Base-by-base conservation (phyloP, 1,140 invertebrate species). In the Aradophagus sp. region DNA sequence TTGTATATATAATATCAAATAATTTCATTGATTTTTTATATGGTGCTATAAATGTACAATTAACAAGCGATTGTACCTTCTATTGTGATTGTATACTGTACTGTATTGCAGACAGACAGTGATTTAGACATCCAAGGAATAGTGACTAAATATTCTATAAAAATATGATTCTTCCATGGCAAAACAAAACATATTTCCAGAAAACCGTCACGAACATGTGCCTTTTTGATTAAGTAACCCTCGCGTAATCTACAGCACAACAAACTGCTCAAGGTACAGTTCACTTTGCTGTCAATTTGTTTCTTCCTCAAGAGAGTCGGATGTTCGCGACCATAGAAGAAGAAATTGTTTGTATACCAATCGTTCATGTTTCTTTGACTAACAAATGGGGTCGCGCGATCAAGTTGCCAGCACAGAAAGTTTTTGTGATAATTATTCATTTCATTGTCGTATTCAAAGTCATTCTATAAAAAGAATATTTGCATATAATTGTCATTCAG, bases 391-490 rank as follows among this genome's bases (percentile, higher is more conserved):
- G 73, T 55, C 14, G 70, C 70, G 7, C 85, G 85, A 80, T 93
- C 90, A 73, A 94, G 91, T 79, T 89, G 90, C 93, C 93, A 95
- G 13, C 89, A 87, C 29, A 95, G 83, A 83, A 94, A 90, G 47
- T 90, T 88, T 81, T 89, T 84, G 65, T 95, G 93, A 82, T 92
- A 94, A 32, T 87, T 77, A 83, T 94, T 95, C 80, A 92, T 89
- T 65, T 82, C 78, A 2, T 39, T 16, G 26, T 81, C 76, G 36
- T 78, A 78, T 35, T 86, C 81, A 29, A 79, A 77, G 38, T 77
- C 69, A 42, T 77, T 79, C 87, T 89, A 70, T n/a, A 59, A 61
- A 23, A 23, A 5, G 8, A 23, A 23, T 23, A 23, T 5, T 23
- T 23, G 20, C 8, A 23, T 23, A 23, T 4, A 23, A 8, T 23